phyloP scores from a whole-genome alignment of 2,888 invertebrate genomes.

The Cantharis lateralis region DNA sequence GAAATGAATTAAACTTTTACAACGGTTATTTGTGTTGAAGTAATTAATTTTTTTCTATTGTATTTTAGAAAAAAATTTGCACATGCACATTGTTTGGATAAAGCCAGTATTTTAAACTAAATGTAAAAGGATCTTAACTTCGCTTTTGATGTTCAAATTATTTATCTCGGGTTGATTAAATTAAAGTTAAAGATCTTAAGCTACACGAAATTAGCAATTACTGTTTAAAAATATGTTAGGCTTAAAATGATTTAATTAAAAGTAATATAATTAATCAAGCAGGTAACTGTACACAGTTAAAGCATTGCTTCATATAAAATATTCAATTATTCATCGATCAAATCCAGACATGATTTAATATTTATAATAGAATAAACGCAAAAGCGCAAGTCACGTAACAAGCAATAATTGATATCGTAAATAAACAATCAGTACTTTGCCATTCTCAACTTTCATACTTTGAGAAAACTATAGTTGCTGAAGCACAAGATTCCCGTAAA shows the following conservation, averaged over 20 bases:
- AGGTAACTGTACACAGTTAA: not conserved
- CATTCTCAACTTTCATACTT: conserved; percentile 20
- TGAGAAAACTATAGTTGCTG: conserved; percentile 23
- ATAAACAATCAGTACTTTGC: conserved; percentile 39
- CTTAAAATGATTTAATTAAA: not conserved
- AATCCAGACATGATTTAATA: conserved; percentile 41
- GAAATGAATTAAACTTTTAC: conserved; percentile 55
- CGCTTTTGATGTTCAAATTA: not conserved
- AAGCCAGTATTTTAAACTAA: not conserved
- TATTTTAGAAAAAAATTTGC: not conserved
- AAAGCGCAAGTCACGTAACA: conserved; percentile 47
- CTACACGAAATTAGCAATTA: not conserved
- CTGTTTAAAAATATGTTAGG: not conserved
- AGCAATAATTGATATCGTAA: conserved; percentile 51
- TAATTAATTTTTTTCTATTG: not conserved
- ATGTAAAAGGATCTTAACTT: not conserved
- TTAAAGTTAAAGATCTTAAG: not conserved
- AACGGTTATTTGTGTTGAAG: conserved; percentile 34
- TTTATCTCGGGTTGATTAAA: not conserved
- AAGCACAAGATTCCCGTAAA: conserved; percentile 50
- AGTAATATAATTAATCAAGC: not conserved
- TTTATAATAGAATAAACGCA: conserved; percentile 36
- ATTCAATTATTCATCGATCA: conserved; percentile 39
- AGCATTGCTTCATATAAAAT: not conserved
- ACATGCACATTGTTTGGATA: not conserved